These are phyloP conservation scores for Aphrocallistes beatrix DNA, from an alignment of 37 sponge, comb jelly and placozoan genomes.

Conservation along the genomic window DNA sequence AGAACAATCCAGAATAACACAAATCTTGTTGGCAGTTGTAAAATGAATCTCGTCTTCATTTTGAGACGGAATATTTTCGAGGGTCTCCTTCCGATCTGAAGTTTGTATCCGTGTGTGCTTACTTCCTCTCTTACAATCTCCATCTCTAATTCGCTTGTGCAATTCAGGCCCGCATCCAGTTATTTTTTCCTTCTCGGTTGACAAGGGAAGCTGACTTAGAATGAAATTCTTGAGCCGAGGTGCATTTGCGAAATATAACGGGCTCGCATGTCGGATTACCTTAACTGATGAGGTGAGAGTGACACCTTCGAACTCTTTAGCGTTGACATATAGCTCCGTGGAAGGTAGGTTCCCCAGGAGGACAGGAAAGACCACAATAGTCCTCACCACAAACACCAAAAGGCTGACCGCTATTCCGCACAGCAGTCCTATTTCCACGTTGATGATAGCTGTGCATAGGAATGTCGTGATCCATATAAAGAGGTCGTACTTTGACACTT, in stretches of 20 bases:
- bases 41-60: too few species aligned
- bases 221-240: background rate
- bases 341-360: constrained; percentile 1
- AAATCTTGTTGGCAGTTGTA: background rate
- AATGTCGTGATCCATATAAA: background rate
- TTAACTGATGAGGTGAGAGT: background rate
- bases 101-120: background rate
- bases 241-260: constrained; percentile 6
- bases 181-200: background rate
- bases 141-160: background rate
- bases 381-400: background rate
- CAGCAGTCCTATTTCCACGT: background rate
- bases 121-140: background rate
- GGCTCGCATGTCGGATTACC: background rate
- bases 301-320: background rate
- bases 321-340: background rate
- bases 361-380: background rate
- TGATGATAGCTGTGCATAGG: background rate
- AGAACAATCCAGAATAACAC: constrained; percentile 13
- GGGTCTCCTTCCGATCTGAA: background rate
- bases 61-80: too few species aligned
- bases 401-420: background rate
- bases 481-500: constrained; percentile 30
- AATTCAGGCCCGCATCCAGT: background rate
- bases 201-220: background rate